These are phyloP conservation scores for Chondrosia reniformis DNA, from an alignment of 37 sponge, comb jelly and placozoan genomes.

Conservation along the genomic window DNA sequence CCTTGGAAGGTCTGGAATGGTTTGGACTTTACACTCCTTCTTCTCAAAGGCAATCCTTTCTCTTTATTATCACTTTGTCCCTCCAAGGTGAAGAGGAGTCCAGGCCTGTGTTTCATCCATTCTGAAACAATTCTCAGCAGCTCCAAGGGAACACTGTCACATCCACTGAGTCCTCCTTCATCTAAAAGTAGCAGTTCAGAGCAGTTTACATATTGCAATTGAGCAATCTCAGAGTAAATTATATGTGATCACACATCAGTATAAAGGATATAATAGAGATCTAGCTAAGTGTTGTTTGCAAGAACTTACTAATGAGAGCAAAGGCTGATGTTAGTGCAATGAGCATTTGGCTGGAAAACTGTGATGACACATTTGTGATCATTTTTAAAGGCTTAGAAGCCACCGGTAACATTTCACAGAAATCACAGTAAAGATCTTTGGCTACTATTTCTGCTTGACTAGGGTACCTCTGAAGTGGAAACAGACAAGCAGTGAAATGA, in stretches of 20 bases:
- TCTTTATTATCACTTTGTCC: not conserved
- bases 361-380: constrained; percentile 44
- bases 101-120: constrained; percentile 42
- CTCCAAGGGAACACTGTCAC: constrained; percentile 30
- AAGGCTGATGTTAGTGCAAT: not conserved
- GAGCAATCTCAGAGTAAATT: too few relatives aligned
- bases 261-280: too few relatives aligned
- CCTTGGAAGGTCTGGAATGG: constrained; percentile 18
- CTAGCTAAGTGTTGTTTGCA: not conserved
- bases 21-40: not conserved
- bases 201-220: too few relatives aligned
- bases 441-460: constrained; percentile 20
- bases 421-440: constrained; percentile 37
- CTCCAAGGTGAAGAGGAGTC: constrained; percentile 27
- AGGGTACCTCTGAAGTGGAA: constrained; percentile 35
- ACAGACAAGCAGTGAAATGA: not conserved
- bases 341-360: constrained; percentile 44
- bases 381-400: constrained; percentile 42
- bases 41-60: not conserved
- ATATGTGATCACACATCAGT: too few relatives aligned
- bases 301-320: not conserved
- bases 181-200: not conserved
- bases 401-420: constrained; percentile 63
- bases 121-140: constrained; percentile 41
- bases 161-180: too few relatives aligned